Conservation (phyloP, 2,113 vertebrate species). For the Psettodes erumei region DNA sequence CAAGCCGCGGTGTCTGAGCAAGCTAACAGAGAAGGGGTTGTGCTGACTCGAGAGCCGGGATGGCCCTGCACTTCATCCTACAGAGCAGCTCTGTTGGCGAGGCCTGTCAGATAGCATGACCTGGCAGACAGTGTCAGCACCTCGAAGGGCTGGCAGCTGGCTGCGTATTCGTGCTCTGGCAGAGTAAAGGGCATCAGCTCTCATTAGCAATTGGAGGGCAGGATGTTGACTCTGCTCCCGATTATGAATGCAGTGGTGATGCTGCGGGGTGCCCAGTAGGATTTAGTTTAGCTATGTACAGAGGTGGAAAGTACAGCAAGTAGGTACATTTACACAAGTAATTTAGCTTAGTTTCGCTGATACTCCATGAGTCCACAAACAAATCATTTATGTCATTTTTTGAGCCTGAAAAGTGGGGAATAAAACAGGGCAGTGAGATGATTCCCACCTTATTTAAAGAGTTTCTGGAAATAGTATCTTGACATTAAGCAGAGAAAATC, state of each 20-base stretch:
- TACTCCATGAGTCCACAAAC: background rate
- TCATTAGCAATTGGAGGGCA: conserved; percentile 44
- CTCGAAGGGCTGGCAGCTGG: conserved; percentile 36
- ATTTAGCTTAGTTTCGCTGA: background rate
- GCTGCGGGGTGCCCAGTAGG: background rate
- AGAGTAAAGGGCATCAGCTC: conserved; percentile 44
- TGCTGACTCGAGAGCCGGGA: conserved; percentile 12
- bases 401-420: background rate
- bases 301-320: background rate
- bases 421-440: background rate
- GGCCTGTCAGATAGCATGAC: conserved; percentile 35
- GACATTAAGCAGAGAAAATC: no score
- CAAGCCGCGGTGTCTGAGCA: conserved; percentile 13
- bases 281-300: conserved; percentile 18
- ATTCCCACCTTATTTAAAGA: background rate
- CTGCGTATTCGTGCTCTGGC: conserved; percentile 35
- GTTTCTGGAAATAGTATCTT: background rate
- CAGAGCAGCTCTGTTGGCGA: conserved; percentile 24
- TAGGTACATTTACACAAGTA: background rate
- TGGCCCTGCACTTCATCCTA: conserved; percentile 6
- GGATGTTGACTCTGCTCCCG: conserved; percentile 22
- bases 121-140: conserved; percentile 9
- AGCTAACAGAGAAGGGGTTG: conserved; percentile 17
- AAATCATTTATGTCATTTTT: no score
- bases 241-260: conserved; percentile 23